Evolutionary conservation across 2,888 invertebrate species (phyloP).

Genomic region (Thyatira batis): DNA sequence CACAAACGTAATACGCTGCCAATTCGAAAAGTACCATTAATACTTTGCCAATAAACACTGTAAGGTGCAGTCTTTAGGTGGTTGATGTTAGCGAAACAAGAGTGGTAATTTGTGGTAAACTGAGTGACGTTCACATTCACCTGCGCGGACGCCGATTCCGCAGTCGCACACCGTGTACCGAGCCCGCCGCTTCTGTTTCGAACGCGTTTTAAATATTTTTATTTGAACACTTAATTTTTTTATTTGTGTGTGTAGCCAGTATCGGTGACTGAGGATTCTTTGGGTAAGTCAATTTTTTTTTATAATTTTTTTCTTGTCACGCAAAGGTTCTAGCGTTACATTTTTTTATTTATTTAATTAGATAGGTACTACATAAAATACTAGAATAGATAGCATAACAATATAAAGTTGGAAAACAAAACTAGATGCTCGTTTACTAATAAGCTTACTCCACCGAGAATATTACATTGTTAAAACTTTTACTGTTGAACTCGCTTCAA

Average conservation of each 20-base stretch:
- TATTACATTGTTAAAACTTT: not conserved
- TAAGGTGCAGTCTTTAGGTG: slow-evolving; percentile 51
- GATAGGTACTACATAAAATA: too few species aligned
- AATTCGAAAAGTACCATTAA: slow-evolving; percentile 52
- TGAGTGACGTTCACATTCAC: slow-evolving; percentile 70
- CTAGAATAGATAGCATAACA: not conserved
- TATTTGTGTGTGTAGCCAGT: slow-evolving; percentile 60
- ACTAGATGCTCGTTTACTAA: not conserved
- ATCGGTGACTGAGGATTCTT: slow-evolving; percentile 40
- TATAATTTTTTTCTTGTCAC: slow-evolving; percentile 11
- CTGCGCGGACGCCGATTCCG: slow-evolving; percentile 64
- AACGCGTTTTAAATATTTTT: slow-evolving; percentile 43
- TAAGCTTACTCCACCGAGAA: not conserved
- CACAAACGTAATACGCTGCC: slow-evolving; percentile 56
- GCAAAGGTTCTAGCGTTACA: too few species aligned
- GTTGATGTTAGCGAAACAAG: slow-evolving; percentile 63
- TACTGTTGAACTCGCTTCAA: not conserved
- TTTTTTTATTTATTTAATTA: too few species aligned
- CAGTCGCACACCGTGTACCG: slow-evolving; percentile 65
- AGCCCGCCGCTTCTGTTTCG: slow-evolving; percentile 47
- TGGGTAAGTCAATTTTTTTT: slow-evolving; percentile 28
- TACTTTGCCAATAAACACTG: slow-evolving; percentile 35
- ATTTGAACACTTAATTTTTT: slow-evolving; percentile 32
- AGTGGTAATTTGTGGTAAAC: slow-evolving; percentile 73
- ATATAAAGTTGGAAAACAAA: not conserved